phyloP scores from a whole-genome alignment of 2,888 invertebrate genomes.

The Pteria penguin region DNA sequence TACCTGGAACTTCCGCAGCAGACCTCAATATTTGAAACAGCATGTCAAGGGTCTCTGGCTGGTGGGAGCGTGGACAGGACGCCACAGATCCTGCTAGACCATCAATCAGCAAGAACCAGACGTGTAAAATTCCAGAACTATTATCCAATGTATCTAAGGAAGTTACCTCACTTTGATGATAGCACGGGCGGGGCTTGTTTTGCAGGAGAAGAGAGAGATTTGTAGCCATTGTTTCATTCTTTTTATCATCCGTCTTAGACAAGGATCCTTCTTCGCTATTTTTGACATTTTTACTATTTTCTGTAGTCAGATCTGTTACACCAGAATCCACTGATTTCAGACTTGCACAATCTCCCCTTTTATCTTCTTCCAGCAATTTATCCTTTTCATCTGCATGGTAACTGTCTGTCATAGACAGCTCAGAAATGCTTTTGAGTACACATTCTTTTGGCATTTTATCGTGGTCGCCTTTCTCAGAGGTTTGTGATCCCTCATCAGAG shows the following conservation, averaged over 20 bases:
- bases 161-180: neutral
- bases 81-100: slow-evolving; percentile 84
- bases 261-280: neutral
- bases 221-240: neutral
- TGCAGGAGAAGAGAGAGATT: slow-evolving; percentile 7
- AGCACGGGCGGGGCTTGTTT: neutral
- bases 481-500: neutral
- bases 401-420: neutral
- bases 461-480: slow-evolving; percentile 1
- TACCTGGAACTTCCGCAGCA: slow-evolving; percentile 87
- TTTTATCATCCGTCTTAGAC: neutral
- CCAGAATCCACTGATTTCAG: slow-evolving; percentile 65
- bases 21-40: slow-evolving; percentile 91
- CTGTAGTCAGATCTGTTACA: slow-evolving; percentile 43
- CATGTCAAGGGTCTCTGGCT: slow-evolving; percentile 92
- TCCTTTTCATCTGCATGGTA: slow-evolving; percentile 3
- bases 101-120: slow-evolving; percentile 93
- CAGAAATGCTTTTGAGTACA: slow-evolving; percentile 9
- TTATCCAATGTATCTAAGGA: slow-evolving; percentile 74
- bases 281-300: too few relatives aligned
- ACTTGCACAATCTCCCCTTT: slow-evolving; percentile 48
- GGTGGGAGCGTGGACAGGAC: slow-evolving; percentile 87
- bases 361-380: slow-evolving; percentile 43
- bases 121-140: slow-evolving; percentile 87
- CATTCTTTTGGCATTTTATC: slow-evolving; percentile 7